Evolutionary conservation across 2,888 invertebrate species (phyloP), one percentile per base, ranked within the genome.

Genomic region (Stenolophus ochropezus): DNA sequence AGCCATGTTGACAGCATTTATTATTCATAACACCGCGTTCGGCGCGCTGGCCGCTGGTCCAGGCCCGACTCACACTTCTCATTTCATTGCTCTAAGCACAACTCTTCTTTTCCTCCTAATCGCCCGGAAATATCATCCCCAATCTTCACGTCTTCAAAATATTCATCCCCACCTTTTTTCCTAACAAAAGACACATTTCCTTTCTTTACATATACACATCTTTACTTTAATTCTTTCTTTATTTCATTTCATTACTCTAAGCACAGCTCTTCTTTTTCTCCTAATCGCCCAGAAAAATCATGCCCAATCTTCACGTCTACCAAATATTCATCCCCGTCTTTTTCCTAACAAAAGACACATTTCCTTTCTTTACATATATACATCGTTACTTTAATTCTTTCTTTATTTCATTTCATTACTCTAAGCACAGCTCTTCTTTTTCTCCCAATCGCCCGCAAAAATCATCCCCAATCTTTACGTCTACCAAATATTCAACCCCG

Each of bases 1-100:
- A 49, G 42, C 56, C 23, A 74, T 81, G 80, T 81, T 81, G 80
- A 81, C 80, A 81, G 56, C 80, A 73, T 81, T 81, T 81, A 81
- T 81, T 73, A 81, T 81, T 81, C 80, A 81, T 81, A 81, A 71
- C 80, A 49, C 79, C 14, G 49, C 49, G n/a, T n/a, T 61, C 69
- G 65, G 51, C 69, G 58, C 33, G 53, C 42, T 56, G 5, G 20
- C 16, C 56, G 33, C 27, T 33, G 18, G 56, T 4, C 53, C 53
- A 58, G 25, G 73, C 73, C 49, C 21, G 73, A 6, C 6, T 0
- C 33, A 42, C n/a, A 42, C 33, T 42, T 11, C 33, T 42, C 33
- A 42, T 42, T 42, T 42, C 33, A 42, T 42, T 42, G 33, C 8
- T 8, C 33, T 33, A 33, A 6, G 11, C 33, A 42, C 33, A 42